phyloP scores from a whole-genome alignment of 2,797 vertebrate genomes.

The Triplophysa yarkandensis region DNA sequence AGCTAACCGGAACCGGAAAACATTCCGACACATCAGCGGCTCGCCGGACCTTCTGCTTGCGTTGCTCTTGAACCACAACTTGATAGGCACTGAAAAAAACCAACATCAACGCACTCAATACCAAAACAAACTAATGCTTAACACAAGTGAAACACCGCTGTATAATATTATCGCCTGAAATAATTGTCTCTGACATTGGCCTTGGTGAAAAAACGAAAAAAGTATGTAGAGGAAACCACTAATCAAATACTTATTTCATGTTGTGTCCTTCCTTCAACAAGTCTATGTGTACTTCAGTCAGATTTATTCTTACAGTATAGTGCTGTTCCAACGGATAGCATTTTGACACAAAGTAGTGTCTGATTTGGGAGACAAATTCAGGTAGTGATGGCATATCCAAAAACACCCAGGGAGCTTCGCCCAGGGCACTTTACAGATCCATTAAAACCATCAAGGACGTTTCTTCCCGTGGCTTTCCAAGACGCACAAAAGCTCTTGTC shows the following conservation, averaged over 20 bases:
- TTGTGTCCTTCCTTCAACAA: background rate
- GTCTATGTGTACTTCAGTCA: background rate
- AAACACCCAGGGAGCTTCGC: conserved; percentile 6
- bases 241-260: background rate
- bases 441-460: conserved; percentile 32
- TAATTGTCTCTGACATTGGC: background rate
- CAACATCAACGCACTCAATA: background rate
- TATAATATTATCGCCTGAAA: background rate
- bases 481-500: conserved; percentile 29
- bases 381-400: conserved; percentile 14
- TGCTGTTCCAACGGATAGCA: background rate
- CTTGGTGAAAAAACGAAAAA: background rate
- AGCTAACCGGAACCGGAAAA: conserved; percentile 89
- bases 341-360: background rate
- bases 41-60: conserved; percentile 87
- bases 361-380: conserved; percentile 17
- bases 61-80: conserved; percentile 93
- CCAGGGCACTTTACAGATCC: conserved; percentile 14
- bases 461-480: conserved; percentile 1
- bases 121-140: background rate
- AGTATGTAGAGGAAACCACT: background rate
- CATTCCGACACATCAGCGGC: conserved; percentile 86
- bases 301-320: background rate
- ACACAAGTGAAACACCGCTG: background rate
- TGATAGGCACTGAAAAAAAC: conserved; percentile 85